Evolutionary conservation across 53 echinoderm and acorn worm species (phyloP), one percentile per base, ranked within the genome.

Genomic region (Crossaster papposus): DNA sequence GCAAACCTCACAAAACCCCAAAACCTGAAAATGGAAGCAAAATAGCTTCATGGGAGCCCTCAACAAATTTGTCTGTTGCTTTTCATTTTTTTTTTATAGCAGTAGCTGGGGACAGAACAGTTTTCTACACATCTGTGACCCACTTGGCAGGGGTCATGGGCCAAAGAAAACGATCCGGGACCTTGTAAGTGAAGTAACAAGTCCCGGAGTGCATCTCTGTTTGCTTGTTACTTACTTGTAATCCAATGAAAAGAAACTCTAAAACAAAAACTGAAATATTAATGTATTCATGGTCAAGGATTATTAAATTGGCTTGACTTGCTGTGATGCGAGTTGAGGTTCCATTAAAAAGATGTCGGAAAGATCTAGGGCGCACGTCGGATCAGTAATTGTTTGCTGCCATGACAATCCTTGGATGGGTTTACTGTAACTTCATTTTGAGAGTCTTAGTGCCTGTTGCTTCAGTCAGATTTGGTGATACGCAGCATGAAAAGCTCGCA

Each of bases 131-230:
- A 87, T 76, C 87, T 87, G 87, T 77, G 87, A 77, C 58, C 87
- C 35, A 14, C 77, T 75, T 51, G 74, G 53, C 51, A 51, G 64
- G 37, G 87, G 72, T 87, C 87, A 87, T 24, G 76, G 87, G 87
- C 55, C 58, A 55, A 5, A 34, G 76, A 34, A 44, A 87, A 65
- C 75, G 62, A 87, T 54, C 54, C 64, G 58, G 87, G 87, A 77
- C 77, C 1, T 77, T 58, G 87, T 87, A 62, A 35, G 24, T 34
- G 77, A 64, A 58, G 87, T 77, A 75, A n/a, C 77, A 87, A 75
- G 36, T 87, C 87, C 87, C 36, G 87, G 87, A 75, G 87, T 76
- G 87, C 73, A 52, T 54, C 53, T 53, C 85, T 72, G 85, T 31
- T 14, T 36, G 14, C 34, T 54, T 68, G 50, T 65, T 65, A 68